A percentile compares a stretch with the other conserved stretches of the same genome.
Conservation (phyloP, 2,113 vertebrate genomes). For the Trematomus loennbergii region DNA sequence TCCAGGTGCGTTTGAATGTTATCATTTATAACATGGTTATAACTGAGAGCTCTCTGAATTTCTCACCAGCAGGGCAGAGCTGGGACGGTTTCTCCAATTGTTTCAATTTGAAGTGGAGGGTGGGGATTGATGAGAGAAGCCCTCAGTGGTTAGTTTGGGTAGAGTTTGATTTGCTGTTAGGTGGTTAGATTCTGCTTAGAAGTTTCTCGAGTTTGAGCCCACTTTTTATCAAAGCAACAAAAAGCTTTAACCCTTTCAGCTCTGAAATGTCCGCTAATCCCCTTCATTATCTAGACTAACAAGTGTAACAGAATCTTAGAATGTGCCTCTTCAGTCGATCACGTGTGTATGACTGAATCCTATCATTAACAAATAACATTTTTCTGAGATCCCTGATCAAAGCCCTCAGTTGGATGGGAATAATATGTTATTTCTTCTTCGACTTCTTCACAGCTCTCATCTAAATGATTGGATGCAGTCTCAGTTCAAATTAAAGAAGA, state of each 20-base stretch:
- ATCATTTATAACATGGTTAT: constrained; percentile 82
- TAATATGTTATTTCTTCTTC: constrained; percentile 48
- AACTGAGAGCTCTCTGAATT: constrained; percentile 79
- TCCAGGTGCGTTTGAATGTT: constrained; percentile 67
- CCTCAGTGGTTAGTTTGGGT: constrained; percentile 81
- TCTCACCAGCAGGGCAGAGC: constrained; percentile 33
- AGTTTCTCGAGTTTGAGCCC: constrained; percentile 32
- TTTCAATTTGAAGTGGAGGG: constrained; percentile 7
- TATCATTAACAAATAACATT: constrained; percentile 39
- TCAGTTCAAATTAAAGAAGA: constrained; percentile 60
- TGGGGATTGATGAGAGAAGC: constrained; percentile 52
- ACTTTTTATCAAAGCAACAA: constrained; percentile 48
- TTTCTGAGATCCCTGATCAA: constrained; percentile 36
- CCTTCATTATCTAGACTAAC: constrained; percentile 21
- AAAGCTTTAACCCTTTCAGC: constrained; percentile 85
- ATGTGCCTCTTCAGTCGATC: constrained; percentile 39
- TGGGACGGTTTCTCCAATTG: constrained; percentile 1
- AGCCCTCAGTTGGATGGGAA: constrained; percentile 18
- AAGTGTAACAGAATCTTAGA: background rate
- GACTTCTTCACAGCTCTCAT: constrained; percentile 32
- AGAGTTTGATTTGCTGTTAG: constrained; percentile 82
- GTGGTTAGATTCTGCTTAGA: constrained; percentile 83
- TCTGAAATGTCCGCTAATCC: constrained; percentile 60
- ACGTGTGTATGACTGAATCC: constrained; percentile 9
- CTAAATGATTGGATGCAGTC: constrained; percentile 30